These are phyloP conservation scores for Narcine bancroftii DNA, from an alignment of 2,113 vertebrate genomes.

Conservation along the genomic window DNA sequence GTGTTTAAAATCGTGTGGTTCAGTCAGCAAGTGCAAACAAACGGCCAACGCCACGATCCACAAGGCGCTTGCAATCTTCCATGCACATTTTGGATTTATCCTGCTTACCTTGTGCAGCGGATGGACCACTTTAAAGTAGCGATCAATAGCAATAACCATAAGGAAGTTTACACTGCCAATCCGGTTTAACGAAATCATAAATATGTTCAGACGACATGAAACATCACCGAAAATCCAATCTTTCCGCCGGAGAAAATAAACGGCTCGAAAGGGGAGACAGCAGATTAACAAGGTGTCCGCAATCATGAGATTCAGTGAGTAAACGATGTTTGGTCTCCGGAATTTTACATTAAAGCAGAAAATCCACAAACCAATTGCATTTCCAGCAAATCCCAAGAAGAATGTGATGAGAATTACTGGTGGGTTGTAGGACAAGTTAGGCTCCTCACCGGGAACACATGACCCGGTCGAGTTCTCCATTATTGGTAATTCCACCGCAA, in stretches of 20 bases:
- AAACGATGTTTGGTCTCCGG: conserved; percentile 64
- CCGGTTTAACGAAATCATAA: conserved; percentile 62
- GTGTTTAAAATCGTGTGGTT: background rate
- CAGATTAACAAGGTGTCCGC: conserved; percentile 58
- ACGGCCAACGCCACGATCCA: background rate
- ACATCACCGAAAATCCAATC: conserved; percentile 54
- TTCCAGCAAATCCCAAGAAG: conserved; percentile 64
- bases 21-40: background rate
- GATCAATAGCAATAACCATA: conserved; percentile 56
- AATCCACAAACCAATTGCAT: conserved; percentile 55
- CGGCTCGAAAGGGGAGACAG: conserved; percentile 57
- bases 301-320: conserved; percentile 64
- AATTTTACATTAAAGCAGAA: conserved; percentile 68
- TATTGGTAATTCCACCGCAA: conserved; percentile 37
- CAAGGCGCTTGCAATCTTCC: background rate
- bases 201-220: conserved; percentile 56
- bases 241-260: conserved; percentile 50
- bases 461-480: background rate
- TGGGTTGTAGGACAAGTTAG: conserved; percentile 13
- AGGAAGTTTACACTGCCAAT: conserved; percentile 64
- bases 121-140: conserved; percentile 65
- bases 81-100: conserved; percentile 29
- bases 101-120: conserved; percentile 50
- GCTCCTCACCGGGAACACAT: background rate
- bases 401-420: conserved; percentile 61